A percentile compares a stretch with the other conserved stretches of the same genome.
Conservation (phyloP, 2,113 vertebrate genomes). For the Rhinogobius similis region DNA sequence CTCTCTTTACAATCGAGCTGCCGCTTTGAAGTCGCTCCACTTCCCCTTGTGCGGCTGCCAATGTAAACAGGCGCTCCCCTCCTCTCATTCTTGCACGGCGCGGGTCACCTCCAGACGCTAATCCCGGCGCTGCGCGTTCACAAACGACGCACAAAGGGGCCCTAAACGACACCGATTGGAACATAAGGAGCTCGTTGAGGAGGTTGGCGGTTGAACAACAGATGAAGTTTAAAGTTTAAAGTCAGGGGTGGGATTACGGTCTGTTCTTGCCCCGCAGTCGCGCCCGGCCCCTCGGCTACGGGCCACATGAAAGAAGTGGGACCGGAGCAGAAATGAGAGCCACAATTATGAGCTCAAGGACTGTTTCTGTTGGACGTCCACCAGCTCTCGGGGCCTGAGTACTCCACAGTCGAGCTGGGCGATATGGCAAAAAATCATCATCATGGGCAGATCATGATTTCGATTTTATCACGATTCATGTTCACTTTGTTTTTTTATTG, state of each 20-base stretch:
- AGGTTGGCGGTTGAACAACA: not conserved
- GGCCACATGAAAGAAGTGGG: slow-evolving; percentile 56
- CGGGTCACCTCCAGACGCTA: slow-evolving; percentile 70
- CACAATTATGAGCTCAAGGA: slow-evolving; percentile 31
- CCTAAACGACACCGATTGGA: slow-evolving; percentile 23
- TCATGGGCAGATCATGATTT: no score
- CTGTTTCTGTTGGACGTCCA: slow-evolving; percentile 14
- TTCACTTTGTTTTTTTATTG: no score
- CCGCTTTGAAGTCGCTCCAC: slow-evolving; percentile 84
- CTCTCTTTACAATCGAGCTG: slow-evolving; percentile 71
- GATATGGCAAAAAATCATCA: no score
- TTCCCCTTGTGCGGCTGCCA: slow-evolving; percentile 81
- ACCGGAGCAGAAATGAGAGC: slow-evolving; percentile 24
- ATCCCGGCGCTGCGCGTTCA: slow-evolving; percentile 47
- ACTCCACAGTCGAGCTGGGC: no score
- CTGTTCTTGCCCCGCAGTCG: slow-evolving; percentile 70
- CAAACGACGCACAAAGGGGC: slow-evolving; percentile 23
- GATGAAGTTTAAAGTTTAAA: slow-evolving; percentile 13
- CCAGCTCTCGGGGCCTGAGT: not conserved
- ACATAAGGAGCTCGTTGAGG: slow-evolving; percentile 23
- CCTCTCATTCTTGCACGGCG: slow-evolving; percentile 61
- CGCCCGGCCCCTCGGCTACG: slow-evolving; percentile 83
- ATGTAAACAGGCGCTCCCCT: slow-evolving; percentile 75
- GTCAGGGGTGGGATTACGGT: slow-evolving; percentile 63
- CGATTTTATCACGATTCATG: no score